Percentiles rank a stretch among this genome's conserved stretches.
phyloP scores from a whole-genome alignment of 2,888 invertebrate genomes.

The Nezara viridula region DNA sequence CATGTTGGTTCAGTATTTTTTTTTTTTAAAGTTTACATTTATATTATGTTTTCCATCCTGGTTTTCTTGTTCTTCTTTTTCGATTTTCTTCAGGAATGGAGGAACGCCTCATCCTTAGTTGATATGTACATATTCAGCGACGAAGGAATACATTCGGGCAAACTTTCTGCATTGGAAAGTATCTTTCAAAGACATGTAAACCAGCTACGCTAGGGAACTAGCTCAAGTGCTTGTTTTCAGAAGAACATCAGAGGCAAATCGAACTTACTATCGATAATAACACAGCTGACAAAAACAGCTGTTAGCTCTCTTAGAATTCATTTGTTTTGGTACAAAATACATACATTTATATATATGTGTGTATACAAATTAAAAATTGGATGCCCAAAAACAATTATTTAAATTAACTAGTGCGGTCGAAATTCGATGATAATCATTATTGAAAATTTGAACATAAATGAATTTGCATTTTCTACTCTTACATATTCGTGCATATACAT shows the following conservation, averaged over 20 bases:
- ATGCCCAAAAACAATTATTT: no score
- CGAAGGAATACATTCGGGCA: neutral
- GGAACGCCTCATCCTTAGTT: neutral
- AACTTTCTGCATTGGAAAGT: conserved; percentile 19
- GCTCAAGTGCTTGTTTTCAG: neutral
- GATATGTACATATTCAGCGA: neutral
- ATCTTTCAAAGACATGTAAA: neutral
- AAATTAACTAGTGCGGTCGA: no score
- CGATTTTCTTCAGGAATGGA: neutral
- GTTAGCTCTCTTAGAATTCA: neutral
- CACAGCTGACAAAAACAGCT: neutral
- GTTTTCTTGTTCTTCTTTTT: neutral
- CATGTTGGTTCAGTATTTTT: no score
- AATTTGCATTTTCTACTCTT: no score
- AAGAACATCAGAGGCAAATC: neutral
- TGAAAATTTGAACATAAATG: no score
- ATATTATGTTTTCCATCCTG: neutral
- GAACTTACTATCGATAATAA: neutral
- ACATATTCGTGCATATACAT: no score
- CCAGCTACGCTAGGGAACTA: neutral
- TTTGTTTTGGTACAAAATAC: no score
- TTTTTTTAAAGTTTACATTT: no score
- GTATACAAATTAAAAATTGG: no score
- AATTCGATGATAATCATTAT: no score
- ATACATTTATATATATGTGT: no score